Evolutionary conservation across 1,140 invertebrate genomes (phyloP).

Genomic region (Drosophila truncata): DNA sequence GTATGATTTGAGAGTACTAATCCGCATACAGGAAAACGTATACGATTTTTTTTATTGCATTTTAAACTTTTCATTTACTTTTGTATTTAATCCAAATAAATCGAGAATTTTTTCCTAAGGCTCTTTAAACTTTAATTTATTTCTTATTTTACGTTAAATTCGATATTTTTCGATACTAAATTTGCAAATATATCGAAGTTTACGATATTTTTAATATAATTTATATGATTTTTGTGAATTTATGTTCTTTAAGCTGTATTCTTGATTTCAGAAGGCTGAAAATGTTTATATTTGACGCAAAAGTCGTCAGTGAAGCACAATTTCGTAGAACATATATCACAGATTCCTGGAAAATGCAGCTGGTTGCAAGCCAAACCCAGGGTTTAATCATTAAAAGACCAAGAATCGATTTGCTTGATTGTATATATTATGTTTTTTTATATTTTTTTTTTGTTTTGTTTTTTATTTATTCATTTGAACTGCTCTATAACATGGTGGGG

Average conservation of each 20-base stretch:
- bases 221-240: no score
- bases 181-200: neutral
- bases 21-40: conserved; percentile 9
- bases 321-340: neutral
- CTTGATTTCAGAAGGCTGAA: neutral
- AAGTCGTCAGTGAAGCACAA: neutral
- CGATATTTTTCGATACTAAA: neutral
- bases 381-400: neutral
- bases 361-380: no score
- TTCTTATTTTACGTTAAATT: neutral
- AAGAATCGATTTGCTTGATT: neutral
- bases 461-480: conserved; percentile 41
- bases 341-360: neutral
- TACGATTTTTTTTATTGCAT: conserved; percentile 2
- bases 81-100: conserved; percentile 35
- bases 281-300: neutral
- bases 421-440: neutral
- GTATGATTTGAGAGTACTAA: neutral
- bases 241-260: neutral
- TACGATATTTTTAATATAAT: neutral
- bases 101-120: neutral
- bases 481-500: conserved; percentile 44
- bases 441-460: neutral
- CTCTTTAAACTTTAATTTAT: neutral
- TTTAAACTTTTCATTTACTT: neutral